Base-by-base conservation (phyloP, 2,888 invertebrate species). In the Polydrusus tereticollis region DNA sequence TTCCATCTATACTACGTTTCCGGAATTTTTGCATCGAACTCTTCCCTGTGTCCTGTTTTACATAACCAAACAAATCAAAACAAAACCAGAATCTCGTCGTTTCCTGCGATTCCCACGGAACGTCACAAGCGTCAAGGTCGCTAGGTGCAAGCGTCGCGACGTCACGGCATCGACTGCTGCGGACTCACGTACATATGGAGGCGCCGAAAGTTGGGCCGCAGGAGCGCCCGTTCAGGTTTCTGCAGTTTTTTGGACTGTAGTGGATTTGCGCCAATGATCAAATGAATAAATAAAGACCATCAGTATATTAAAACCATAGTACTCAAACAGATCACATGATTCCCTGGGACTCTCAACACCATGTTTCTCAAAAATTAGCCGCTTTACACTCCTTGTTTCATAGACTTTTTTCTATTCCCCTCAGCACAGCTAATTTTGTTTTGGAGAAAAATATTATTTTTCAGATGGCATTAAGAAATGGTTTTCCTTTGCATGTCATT, bases 121-220 rank as follows among this genome's bases (percentile, higher is more conserved):
- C 47, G 62, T 47, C 62, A 18, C 12, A 2, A 21, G 14, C 18
- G 55, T 65, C 10, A 14, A 38, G 16, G 23, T 65, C 23, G 36
- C 55, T 52, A 18, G 41, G 1, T 47, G 58, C n/a, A 14, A 68
- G 80, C 80, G 81, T 80, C 81, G 80, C 81, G 80, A 76, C 81
- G 81, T 73, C 73, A 63, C 63, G 71, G 71, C 78, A 77, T 78
- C 77, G 78, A 80, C 80, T 79, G 79, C 57, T 33, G 64, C 50
- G 65, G 57, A 58, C n/a, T 41, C 47, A 29, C 47, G n/a, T n/a
- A n/a, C n/a, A n/a, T n/a, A n/a, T n/a, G 29, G 29, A 69, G 70
- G 72, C 72, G 72, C 67, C 62, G 67, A 67, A 72, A 59, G 55
- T 64, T 66, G 45, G 47, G 57, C 71, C 29, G 71, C 67, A 47